Base-by-base conservation (phyloP, 1,140 invertebrate species). In the Polypedilum pembai region DNA sequence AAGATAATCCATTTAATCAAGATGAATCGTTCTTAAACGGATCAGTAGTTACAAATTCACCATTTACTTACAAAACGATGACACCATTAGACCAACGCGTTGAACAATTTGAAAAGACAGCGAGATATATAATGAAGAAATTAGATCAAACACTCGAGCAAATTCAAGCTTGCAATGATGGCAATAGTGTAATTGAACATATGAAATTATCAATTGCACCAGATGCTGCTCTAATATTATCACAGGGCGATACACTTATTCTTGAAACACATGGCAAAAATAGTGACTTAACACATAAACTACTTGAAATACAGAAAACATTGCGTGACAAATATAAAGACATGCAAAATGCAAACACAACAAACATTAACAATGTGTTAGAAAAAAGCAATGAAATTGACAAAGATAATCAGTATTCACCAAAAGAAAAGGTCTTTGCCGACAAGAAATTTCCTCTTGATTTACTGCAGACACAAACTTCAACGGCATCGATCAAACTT, bases 201-300 rank as follows among this genome's bases (percentile, higher is more conserved):
- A 75, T 82, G 1, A 77, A 79, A 18, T 76, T 80, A 17, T 75
- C 79, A 3, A 82, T 93, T 74, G 91, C 92, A 7, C 90, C 91
- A 0, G 91, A 93, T 80, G 91, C 91, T 74, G 91, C 91, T 10
- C 88, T 88, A 66, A 82, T 93, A 17, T 93, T 94, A 69, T 92
- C 91, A 12, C 87, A 88, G 78, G 91, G 92, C 1, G 91, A 93
- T 79, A 88, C 89, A 66, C 82, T 93, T 41, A 89, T 92, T 0
- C 84, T 90, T 77, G 85, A 85, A 74, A 87, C 89, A 1, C 88
- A 89, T 75, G 81, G 81, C 17, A 82, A 78, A 73, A 79, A 80
- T 73, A 79, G 79, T 17, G 78, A 78, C 75, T 77, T 82, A 2
- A 81, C 81, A 0, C 79, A 79, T 0, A 74, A 79, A 2, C 80